Base-by-base conservation (phyloP, 2,888 invertebrate species). In the Norana najaformis region DNA sequence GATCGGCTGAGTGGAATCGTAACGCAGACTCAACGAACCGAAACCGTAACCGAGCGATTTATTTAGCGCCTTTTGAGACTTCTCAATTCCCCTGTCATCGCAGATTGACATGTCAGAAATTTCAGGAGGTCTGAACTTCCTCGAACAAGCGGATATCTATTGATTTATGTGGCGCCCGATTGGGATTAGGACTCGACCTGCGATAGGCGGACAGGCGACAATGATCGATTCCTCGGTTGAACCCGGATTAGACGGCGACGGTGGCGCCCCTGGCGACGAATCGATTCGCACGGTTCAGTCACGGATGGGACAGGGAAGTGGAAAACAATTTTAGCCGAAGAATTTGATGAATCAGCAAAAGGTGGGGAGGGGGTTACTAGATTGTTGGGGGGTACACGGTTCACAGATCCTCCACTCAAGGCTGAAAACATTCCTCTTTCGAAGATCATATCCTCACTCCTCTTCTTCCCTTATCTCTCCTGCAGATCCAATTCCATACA, bases 81-180 rank as follows among this genome's bases (percentile, higher is more conserved):
- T 23, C 23, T 47, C 30, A 69, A 69, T n/a, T 69, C 69, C n/a
- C n/a, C 69, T 69, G 69, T 69, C 69, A 69, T 69, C 69, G 69
- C n/a, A 30, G 69, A 69, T 69, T n/a, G 69, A 69, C 69, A n/a
- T 69, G 69, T 69, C 69, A 69, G 69, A 69, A n/a, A 69, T n/a
- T 13, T n/a, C 69, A 13, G 30, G 30, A 30, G 30, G 1, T 13
- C 47, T 23, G 23, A 23, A 47, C 47, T 47, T 23, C 23, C 47
- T 20, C 3, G 14, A 30, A 69, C 8, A 69, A 69, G 30, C 30
- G 69, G 69, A 69, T 30, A 69, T n/a, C 30, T 13, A 69, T 69
- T 69, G 69, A 69, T 69, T 69, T 69, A 69, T 69, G n/a, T 69
- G 11, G 69, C 69, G 69, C 69, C 69, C 69, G 69, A 69, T 8